phyloP scores from a whole-genome alignment of 2,888 invertebrate species.

The Apotomis betuletana region DNA sequence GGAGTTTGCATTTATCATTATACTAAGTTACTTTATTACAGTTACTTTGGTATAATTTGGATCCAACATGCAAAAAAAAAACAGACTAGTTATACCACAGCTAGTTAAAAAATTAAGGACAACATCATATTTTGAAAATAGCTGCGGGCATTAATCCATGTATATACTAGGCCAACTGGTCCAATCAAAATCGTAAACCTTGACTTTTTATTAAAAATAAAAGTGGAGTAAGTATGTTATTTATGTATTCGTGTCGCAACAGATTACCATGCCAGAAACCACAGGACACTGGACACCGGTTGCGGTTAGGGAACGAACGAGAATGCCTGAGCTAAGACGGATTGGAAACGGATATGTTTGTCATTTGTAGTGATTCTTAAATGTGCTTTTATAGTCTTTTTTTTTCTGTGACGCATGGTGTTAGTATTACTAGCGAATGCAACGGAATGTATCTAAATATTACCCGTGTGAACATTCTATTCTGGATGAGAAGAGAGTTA shows the following conservation, averaged over 20 bases:
- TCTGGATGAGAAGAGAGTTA: too few relatives aligned
- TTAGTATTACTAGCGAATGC: too few relatives aligned
- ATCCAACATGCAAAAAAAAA: too few relatives aligned
- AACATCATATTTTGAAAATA: background rate
- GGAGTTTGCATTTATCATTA: too few relatives aligned
- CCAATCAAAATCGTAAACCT: slow-evolving; percentile 27
- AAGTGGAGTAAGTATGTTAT: slow-evolving; percentile 21
- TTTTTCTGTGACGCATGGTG: background rate
- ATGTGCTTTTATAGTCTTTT: background rate
- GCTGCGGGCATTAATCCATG: slow-evolving; percentile 13
- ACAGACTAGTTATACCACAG: too few relatives aligned
- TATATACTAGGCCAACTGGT: slow-evolving; percentile 17
- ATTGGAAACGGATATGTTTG: slow-evolving; percentile 7
- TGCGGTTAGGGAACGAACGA: slow-evolving; percentile 17
- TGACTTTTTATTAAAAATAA: slow-evolving; percentile 29
- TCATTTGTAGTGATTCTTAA: slow-evolving; percentile 6
- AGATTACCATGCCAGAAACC: slow-evolving; percentile 11
- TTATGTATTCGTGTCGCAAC: slow-evolving; percentile 21
- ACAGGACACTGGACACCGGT: slow-evolving; percentile 20
- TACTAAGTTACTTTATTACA: too few relatives aligned
- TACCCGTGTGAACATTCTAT: too few relatives aligned
- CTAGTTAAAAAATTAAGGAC: background rate
- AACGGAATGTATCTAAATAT: too few relatives aligned
- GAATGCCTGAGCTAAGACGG: slow-evolving; percentile 1
- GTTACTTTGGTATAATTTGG: too few relatives aligned